Evolutionary conservation across 2,888 invertebrate species (phyloP).

Genomic region (Megalurothrips usitatus): DNA sequence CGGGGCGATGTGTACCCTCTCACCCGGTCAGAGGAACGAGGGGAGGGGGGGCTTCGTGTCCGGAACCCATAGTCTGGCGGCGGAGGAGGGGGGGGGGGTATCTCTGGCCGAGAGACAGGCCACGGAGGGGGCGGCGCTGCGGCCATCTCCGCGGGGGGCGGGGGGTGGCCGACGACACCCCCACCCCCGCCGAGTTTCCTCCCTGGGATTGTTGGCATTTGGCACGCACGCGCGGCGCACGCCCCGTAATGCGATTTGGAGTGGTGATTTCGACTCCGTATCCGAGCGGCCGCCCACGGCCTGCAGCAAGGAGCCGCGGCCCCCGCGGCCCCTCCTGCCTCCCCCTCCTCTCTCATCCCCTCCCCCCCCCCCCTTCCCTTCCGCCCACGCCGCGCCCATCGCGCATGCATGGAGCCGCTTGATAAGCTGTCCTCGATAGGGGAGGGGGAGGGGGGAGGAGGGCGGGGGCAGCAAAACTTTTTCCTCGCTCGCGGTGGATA

Average conservation of each 20-base stretch:
- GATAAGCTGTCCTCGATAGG: neutral
- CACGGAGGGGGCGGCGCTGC: neutral
- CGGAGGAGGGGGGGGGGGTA: neutral
- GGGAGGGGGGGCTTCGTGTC: neutral
- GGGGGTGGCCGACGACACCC: no score
- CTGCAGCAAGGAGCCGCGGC: neutral
- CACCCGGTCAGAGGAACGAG: no score
- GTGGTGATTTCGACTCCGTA: slow-evolving; percentile 4
- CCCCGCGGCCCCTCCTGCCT: neutral
- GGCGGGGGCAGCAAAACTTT: neutral
- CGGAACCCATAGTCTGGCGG: neutral
- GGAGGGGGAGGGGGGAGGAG: neutral
- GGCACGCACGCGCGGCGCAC: slow-evolving; percentile 11
- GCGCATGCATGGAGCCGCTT: neutral
- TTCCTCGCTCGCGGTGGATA: neutral
- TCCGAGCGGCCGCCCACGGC: no score
- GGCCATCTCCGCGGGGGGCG: neutral
- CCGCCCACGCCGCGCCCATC: neutral
- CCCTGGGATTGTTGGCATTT: slow-evolving; percentile 5
- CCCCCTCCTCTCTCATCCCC: neutral
- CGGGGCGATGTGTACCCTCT: no score
- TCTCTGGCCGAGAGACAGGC: neutral
- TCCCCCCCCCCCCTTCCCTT: neutral
- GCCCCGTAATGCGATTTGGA: slow-evolving; percentile 7
- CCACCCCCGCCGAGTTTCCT: neutral